A percentile compares a stretch with the other conserved stretches of the same genome.
Conservation (phyloP, 2,113 vertebrate genomes). For the Hemiprocne comata region DNA sequence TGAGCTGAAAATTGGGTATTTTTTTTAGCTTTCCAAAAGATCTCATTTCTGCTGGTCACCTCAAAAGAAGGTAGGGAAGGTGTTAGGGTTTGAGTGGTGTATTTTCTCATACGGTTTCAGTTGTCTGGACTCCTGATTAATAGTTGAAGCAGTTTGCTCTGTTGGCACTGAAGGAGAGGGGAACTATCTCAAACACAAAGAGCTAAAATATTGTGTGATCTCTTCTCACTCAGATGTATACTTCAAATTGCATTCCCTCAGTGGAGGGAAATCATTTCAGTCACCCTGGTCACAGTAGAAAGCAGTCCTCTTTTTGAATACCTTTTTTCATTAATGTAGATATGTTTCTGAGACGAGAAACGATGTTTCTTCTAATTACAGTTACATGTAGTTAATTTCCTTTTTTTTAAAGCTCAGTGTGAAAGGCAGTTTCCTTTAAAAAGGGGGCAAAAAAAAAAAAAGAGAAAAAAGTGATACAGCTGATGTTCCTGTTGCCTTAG, state of each 20-base stretch:
- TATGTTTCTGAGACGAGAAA: constrained; percentile 76
- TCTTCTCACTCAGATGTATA: constrained; percentile 37
- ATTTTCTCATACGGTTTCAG: neutral
- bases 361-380: constrained; percentile 87
- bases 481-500: constrained; percentile 83
- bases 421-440: constrained; percentile 78
- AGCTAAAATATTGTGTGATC: constrained; percentile 52
- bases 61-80: neutral
- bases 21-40: neutral
- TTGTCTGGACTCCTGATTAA: constrained; percentile 31
- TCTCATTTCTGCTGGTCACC: neutral
- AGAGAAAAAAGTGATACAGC: constrained; percentile 74
- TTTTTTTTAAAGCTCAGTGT: constrained; percentile 79
- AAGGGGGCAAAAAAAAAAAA: constrained; percentile 66
- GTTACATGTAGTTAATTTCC: constrained; percentile 82
- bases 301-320: constrained; percentile 60
- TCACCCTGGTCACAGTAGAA: constrained; percentile 58
- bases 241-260: constrained; percentile 50
- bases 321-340: constrained; percentile 76
- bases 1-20: neutral
- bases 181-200: constrained; percentile 52
- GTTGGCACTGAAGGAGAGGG: constrained; percentile 20
- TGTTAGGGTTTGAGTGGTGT: constrained; percentile 15
- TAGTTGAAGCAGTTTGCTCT: neutral
- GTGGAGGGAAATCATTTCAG: constrained; percentile 57